Evolutionary conservation across 1,140 invertebrate species (phyloP), one percentile per base, ranked within the genome.

Genomic region (Papilio helenus): DNA sequence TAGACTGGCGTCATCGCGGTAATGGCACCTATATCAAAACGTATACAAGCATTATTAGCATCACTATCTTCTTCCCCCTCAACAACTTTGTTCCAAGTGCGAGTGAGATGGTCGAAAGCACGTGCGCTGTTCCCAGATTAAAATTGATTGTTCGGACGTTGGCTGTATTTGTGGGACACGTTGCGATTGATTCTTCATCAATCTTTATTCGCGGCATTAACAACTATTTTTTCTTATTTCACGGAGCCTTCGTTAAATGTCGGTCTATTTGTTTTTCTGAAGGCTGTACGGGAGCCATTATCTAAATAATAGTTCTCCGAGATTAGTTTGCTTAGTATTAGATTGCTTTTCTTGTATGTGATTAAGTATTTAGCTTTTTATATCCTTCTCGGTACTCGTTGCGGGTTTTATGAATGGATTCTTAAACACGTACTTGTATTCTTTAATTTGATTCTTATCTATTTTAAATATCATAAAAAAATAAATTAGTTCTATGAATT

Each of bases 121-220:
- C 89, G 88, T 90, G 89, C 82, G 79, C 81, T 76, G 83, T 87
- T 88, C 82, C 83, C 87, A 92, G 92, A 94, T 94, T 93, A 92
- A 92, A 93, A 94, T 94, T 94, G 92, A 94, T 94, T 90, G 92
- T 87, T 76, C 83, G 89, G 87, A 90, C 89, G 84, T 88, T 87
- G 83, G 84, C 85, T 92, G 92, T 92, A 90, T 92, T 89, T 90
- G 84, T 80, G 86, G 85, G 89, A 90, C 89, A 90, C 79, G 89
- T 68, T 68, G 77, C 90, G 90, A 94, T 94, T 94, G 92, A 94
- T 94, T 92, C 88, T 86, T 87, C 92, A 91, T 94, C 92, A 94
- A 94, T 94, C 92, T 93, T 94, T 91, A 92, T 94, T 92, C 88
- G 87, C 85, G 82, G 87, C 86, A 86, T 90, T 90, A 87, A 87